Evolutionary conservation across 2,888 invertebrate species (phyloP).

Genomic region (Caenorhabditis sp.): DNA sequence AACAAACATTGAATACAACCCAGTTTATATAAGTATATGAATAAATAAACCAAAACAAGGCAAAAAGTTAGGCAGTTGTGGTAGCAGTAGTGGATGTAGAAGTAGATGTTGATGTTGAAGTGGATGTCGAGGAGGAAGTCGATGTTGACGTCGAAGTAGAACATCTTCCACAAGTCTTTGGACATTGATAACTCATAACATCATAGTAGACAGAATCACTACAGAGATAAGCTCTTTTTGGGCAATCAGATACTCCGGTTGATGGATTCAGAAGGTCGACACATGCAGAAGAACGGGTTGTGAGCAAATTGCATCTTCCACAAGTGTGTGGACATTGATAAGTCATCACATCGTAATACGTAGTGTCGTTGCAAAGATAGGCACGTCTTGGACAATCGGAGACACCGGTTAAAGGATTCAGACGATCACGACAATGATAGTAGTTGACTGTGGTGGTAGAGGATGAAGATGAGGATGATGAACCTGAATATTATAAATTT

Average conservation of each 20-base stretch:
- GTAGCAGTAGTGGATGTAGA: too few species aligned
- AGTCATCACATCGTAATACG: conserved; percentile 40
- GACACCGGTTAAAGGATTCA: conserved; percentile 10
- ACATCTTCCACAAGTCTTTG: conserved; percentile 43
- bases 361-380: conserved; percentile 32
- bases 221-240: conserved; percentile 31
- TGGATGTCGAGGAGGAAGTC: not conserved
- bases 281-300: conserved; percentile 3
- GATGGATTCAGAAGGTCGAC: conserved; percentile 38
- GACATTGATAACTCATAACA: conserved; percentile 43
- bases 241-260: conserved; percentile 44
- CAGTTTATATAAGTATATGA: too few species aligned
- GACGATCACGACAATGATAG: conserved; percentile 9
- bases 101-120: not conserved
- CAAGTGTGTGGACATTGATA: conserved; percentile 40
- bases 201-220: conserved; percentile 39
- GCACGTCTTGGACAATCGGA: conserved; percentile 32
- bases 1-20: too few species aligned
- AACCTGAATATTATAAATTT: not conserved
- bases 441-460: not conserved
- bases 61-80: too few species aligned
- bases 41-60: too few species aligned
- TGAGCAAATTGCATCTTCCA: conserved; percentile 6
- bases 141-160: not conserved
- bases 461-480: not conserved